These are phyloP conservation scores for Strix uralensis DNA, from an alignment of 2,113 vertebrate genomes.

Conservation along the genomic window DNA sequence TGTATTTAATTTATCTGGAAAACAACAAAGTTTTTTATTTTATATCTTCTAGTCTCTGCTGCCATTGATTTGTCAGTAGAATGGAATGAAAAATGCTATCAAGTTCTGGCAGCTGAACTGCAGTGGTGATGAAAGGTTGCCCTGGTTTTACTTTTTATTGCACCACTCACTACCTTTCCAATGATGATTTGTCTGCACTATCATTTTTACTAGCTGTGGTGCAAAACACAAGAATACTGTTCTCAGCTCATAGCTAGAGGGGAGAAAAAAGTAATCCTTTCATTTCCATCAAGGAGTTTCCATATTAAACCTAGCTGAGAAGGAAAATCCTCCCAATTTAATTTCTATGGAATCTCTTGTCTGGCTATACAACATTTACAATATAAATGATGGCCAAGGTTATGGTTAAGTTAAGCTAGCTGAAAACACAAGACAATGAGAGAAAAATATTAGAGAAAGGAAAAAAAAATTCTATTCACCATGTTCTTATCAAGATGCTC, in stretches of 20 bases:
- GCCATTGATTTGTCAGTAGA: conserved; percentile 24
- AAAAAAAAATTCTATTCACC: neutral
- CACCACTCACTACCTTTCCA: neutral
- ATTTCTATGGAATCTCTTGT: neutral
- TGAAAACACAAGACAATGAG: neutral
- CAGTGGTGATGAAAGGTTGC: conserved; percentile 11
- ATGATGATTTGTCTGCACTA: neutral
- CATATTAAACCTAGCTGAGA: neutral
- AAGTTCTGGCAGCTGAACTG: neutral
- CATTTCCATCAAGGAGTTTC: neutral
- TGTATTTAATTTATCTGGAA: conserved; percentile 1
- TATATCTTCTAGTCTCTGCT: neutral
- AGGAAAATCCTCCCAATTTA: neutral
- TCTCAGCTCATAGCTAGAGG: neutral
- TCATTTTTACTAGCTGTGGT: neutral
- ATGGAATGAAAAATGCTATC: conserved; percentile 22
- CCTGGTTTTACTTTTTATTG: conserved; percentile 18
- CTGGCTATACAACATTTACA: neutral
- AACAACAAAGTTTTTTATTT: conserved; percentile 3
- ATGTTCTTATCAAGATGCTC: neutral
- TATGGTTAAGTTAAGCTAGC: neutral
- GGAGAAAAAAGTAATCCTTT: neutral
- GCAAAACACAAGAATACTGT: neutral
- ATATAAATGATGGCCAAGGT: neutral
- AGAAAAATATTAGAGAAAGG: neutral